Evolutionary conservation across 92 coral and sea anemone species (phyloP).

Genomic region (Ricordea florida): DNA sequence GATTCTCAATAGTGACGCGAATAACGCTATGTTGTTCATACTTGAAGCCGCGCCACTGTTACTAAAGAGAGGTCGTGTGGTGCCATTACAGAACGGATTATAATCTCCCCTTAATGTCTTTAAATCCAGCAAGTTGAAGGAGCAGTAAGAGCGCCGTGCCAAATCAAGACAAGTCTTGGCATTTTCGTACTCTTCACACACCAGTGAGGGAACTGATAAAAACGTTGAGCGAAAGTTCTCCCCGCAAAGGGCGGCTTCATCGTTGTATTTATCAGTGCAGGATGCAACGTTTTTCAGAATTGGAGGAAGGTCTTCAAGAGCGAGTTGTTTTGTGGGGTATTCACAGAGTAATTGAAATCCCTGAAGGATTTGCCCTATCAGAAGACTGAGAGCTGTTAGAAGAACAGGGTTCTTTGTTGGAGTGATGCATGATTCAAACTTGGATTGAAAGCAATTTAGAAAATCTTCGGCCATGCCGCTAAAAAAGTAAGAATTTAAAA

Average conservation of each 20-base stretch:
- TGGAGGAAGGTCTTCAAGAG: slow-evolving; percentile 18
- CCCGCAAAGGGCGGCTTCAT: slow-evolving; percentile 3
- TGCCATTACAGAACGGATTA: slow-evolving; percentile 29
- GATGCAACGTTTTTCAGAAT: slow-evolving; percentile 6
- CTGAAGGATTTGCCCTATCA: slow-evolving; percentile 13
- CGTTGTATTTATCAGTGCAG: neutral
- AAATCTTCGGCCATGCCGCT: slow-evolving; percentile 3
- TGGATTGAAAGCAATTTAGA: neutral
- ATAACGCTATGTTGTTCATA: neutral
- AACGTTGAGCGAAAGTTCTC: neutral
- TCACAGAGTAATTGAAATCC: slow-evolving; percentile 15
- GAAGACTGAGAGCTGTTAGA: neutral
- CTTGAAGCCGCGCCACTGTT: neutral
- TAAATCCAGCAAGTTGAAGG: neutral
- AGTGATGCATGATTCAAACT: slow-evolving; percentile 13
- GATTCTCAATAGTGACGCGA: neutral
- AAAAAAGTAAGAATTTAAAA: neutral
- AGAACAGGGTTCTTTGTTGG: neutral
- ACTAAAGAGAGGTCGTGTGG: slow-evolving; percentile 3
- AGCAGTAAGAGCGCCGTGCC: slow-evolving; percentile 9
- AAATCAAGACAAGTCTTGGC: slow-evolving; percentile 15
- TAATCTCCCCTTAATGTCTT: neutral
- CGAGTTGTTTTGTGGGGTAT: neutral
- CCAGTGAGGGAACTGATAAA: slow-evolving; percentile 18
- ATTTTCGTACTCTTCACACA: slow-evolving; percentile 13